A percentile compares a stretch with the other conserved stretches of the same genome.
Conservation (phyloP, 2,113 vertebrate species). For the Macroglossus sobrinus region DNA sequence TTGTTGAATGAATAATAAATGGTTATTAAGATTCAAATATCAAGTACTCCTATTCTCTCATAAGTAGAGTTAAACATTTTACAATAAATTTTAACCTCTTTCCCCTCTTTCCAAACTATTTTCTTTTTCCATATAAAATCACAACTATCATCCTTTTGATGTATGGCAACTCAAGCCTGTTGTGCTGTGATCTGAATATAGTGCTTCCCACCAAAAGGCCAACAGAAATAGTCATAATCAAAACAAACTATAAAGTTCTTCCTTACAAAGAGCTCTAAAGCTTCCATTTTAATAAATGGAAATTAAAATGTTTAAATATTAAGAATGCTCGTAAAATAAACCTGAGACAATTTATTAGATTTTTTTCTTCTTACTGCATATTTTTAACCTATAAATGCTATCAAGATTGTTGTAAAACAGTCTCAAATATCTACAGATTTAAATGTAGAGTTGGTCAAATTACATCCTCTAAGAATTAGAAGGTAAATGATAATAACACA, state of each 20-base stretch:
- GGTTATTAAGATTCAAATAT: neutral
- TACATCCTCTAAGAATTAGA: neutral
- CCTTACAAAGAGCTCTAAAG: neutral
- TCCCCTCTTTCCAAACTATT: neutral
- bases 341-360: neutral
- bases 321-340: conserved; percentile 36
- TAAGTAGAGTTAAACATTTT: conserved; percentile 1
- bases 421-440: neutral
- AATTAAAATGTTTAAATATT: conserved; percentile 36
- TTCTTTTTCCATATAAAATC: neutral
- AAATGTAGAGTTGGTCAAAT: conserved; percentile 8
- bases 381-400: neutral
- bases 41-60: neutral
- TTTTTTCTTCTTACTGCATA: neutral
- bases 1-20: neutral
- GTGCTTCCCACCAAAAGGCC: neutral
- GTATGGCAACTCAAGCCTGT: neutral
- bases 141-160: neutral
- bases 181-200: neutral
- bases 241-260: neutral
- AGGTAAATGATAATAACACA: neutral
- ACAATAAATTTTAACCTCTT: conserved; percentile 18
- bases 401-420: neutral
- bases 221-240: neutral
- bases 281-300: neutral